These are phyloP conservation scores for Ectropis grisescens DNA, from an alignment of 1,140 invertebrate genomes.

Conservation along the genomic window DNA sequence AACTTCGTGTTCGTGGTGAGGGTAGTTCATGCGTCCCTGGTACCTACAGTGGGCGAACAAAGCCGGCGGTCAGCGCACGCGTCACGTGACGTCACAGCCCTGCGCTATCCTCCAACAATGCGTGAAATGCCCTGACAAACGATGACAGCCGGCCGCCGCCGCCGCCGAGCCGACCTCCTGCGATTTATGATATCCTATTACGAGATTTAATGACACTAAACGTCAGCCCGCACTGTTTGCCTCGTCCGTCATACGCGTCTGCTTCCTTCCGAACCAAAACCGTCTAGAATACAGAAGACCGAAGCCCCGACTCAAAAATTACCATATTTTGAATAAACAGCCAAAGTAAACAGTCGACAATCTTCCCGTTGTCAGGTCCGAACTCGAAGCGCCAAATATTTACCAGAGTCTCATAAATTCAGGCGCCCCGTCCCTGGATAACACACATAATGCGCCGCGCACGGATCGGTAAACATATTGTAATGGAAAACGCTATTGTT, in stretches of 20 bases:
- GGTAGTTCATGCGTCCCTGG: too few relatives aligned
- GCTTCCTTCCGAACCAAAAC: too few relatives aligned
- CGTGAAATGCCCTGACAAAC: slow-evolving; percentile 67
- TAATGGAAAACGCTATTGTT: slow-evolving; percentile 70
- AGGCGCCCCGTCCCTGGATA: slow-evolving; percentile 53
- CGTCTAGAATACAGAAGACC: too few relatives aligned
- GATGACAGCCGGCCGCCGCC: slow-evolving; percentile 54
- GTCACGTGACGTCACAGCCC: slow-evolving; percentile 35
- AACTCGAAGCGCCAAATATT: slow-evolving; percentile 62
- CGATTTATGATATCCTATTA: slow-evolving; percentile 68
- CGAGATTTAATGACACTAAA: slow-evolving; percentile 61
- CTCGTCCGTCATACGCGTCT: slow-evolving; percentile 17
- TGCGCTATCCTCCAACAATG: slow-evolving; percentile 65
- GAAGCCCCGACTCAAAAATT: slow-evolving; percentile 35
- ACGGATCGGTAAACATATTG: slow-evolving; percentile 69
- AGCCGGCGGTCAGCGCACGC: slow-evolving; percentile 25
- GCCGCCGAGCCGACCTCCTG: slow-evolving; percentile 48
- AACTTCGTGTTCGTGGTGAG: too few relatives aligned
- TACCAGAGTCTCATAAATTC: slow-evolving; percentile 64
- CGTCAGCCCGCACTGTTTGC: slow-evolving; percentile 29
- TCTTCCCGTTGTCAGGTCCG: slow-evolving; percentile 63
- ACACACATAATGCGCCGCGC: slow-evolving; percentile 66
- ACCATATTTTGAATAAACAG: slow-evolving; percentile 48
- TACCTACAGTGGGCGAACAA: too few relatives aligned
- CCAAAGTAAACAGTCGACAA: slow-evolving; percentile 59